Evolutionary conservation across 2,888 invertebrate species (phyloP), one percentile per base, ranked within the genome.

Genomic region (Bursaphelenchus okinawaensis): DNA sequence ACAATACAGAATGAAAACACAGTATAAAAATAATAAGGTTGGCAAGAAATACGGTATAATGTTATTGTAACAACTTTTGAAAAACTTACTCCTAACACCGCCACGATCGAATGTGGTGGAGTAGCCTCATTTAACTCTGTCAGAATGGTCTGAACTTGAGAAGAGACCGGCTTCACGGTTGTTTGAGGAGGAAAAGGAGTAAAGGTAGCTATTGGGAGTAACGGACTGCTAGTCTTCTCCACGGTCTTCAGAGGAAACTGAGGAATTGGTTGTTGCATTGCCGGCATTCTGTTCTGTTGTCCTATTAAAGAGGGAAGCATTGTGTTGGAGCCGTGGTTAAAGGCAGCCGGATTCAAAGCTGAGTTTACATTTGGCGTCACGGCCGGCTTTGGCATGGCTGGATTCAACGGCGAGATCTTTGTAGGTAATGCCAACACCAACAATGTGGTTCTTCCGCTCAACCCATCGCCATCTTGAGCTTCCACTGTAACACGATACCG

Each of bases 41-140:
- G 62, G n/a, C 8, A 63, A 8, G 7, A 6, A 40, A 16, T 40
- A 16, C n/a, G n/a, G n/a, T n/a, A n/a, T n/a, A n/a, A n/a, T n/a
- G n/a, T n/a, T n/a, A n/a, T n/a, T n/a, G n/a, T n/a, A n/a, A n/a
- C 54, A 19, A 9, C 12, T 52, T 9, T 9, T 16, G 1, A 20
- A 23, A n/a, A 51, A 67, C 68, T 31, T 29, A 76, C 76, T 23
- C 79, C 81, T 20, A 82, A 71, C 1, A 72, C 68, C n/a, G 79
- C 74, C 12, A 82, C 79, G 9, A 82, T 74, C 3, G 81, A 75
- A 55, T 78, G 76, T 7, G 77, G 68, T 16, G 80, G 77, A 0
- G 78, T 79, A 24, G 75, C 74, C 68, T 82, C 82, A 55, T 68
- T 70, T 20, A 82, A 71, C 59, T 80, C 80, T 6, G 77, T 77